Base-by-base conservation (phyloP, 2,797 vertebrate genomes). In the Leptoclinus maculatus region DNA sequence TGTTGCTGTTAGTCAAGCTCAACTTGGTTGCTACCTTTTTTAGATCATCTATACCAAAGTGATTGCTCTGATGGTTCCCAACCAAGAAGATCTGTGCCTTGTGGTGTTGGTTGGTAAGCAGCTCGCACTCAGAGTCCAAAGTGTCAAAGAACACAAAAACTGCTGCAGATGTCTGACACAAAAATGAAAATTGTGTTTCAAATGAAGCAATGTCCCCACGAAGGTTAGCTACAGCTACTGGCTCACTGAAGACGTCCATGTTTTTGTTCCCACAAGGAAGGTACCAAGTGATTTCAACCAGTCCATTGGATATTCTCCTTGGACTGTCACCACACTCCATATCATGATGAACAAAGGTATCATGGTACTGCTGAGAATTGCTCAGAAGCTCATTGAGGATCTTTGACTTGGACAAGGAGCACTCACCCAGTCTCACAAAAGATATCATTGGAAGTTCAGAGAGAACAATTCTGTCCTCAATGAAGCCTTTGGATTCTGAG, bases 201-300 rank as follows among this genome's bases (percentile, higher is more conserved):
- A 94, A 94, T 1, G 76, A 87, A 34, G 83, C 68, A 19, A 95
- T 87, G 74, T 96, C 95, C 0, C 96, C 96, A 62, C 92, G 90
- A 21, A 97, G 86, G 65, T 96, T 96, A 56, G 94, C 86, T 57
- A 97, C 63, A 76, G 96, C 93, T 19, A 96, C 59, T 0, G 96
- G 94, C 34, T 96, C 91, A 0, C 90, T 87, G 78, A 96, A 96
- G 39, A 95, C 49, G 47, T 96, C 96, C 71, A 93, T 91, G 78
- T 91, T 93, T 84, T 83, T 76, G 34, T 88, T 93, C 43, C 95
- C 95, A 25, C 93, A 91, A 5, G 96, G 96, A 34, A 96, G 94
- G 57, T 95, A 95, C 96, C 96, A 97, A 81, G 94, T 92, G 0
- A 96, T 89, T 87, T 96, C 95, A 13, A 94, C 90, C 71, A 97